Conservation (phyloP, 2,113 vertebrate genomes). For the Chrysemys picta region DNA sequence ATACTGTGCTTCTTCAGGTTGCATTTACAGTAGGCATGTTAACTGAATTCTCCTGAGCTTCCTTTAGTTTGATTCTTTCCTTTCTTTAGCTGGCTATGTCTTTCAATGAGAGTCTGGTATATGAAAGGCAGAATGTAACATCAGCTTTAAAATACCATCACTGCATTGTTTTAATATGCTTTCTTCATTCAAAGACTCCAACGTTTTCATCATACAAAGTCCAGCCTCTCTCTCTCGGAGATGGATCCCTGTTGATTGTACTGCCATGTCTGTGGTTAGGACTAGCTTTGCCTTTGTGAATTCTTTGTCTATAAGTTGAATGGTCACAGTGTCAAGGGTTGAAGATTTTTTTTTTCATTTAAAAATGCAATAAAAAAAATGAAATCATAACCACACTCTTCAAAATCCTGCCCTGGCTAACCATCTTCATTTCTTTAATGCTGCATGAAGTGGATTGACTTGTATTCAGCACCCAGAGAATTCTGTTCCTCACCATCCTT, state of each 20-base stretch:
- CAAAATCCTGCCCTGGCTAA: fast-evolving
- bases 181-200: not conserved
- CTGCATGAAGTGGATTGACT: fast-evolving
- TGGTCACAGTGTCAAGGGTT: fast-evolving
- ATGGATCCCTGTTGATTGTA: not conserved
- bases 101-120: not conserved
- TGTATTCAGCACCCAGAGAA: fast-evolving
- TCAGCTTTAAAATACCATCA: not conserved
- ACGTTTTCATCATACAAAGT: fast-evolving
- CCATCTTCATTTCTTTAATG: fast-evolving
- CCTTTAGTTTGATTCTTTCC: not conserved
- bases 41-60: not conserved
- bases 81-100: not conserved
- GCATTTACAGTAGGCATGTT: fast-evolving
- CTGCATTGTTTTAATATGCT: not conserved
- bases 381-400: not conserved
- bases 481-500: not conserved
- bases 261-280: fast-evolving
- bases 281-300: not conserved
- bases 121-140: not conserved
- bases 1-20: not conserved
- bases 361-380: not conserved
- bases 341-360: fast-evolving
- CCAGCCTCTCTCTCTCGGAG: not conserved
- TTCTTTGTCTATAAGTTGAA: not conserved